phyloP scores from a whole-genome alignment of 2,888 invertebrate genomes.

The Cheilosia soror region DNA sequence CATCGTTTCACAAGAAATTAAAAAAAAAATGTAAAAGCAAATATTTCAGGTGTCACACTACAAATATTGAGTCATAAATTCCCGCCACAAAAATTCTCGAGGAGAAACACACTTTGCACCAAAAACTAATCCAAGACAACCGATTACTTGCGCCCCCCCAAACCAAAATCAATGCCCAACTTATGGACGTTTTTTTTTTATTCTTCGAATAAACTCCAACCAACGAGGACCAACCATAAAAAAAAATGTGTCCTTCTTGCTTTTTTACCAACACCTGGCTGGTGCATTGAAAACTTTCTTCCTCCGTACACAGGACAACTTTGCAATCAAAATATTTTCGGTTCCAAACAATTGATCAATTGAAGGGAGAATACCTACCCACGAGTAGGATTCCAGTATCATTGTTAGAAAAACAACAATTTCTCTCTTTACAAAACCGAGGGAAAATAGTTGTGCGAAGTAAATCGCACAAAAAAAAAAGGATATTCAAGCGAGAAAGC shows the following conservation, averaged over 20 bases:
- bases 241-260: slow-evolving; percentile 17
- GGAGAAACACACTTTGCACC: background rate
- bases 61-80: slow-evolving; percentile 65
- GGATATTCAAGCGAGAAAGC: slow-evolving; percentile 64
- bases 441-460: slow-evolving; percentile 37
- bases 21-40: slow-evolving; percentile 3
- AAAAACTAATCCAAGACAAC: slow-evolving; percentile 56
- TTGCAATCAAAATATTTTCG: slow-evolving; percentile 73
- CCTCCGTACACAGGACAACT: slow-evolving; percentile 38
- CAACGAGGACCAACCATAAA: slow-evolving; percentile 20
- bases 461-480: slow-evolving; percentile 44
- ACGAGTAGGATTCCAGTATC: background rate
- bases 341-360: slow-evolving; percentile 70
- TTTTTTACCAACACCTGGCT: slow-evolving; percentile 59
- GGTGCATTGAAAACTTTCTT: slow-evolving; percentile 46
- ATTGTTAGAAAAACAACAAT: slow-evolving; percentile 37
- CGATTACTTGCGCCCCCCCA: slow-evolving; percentile 36
- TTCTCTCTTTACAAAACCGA: slow-evolving; percentile 20
- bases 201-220: slow-evolving; percentile 29
- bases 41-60: slow-evolving; percentile 48
- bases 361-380: slow-evolving; percentile 34
- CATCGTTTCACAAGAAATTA: background rate
- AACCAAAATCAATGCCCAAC: slow-evolving; percentile 54
- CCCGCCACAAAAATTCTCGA: slow-evolving; percentile 12
- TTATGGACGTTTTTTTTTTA: slow-evolving; percentile 41